Percentiles rank a stretch among this genome's conserved stretches.
phyloP scores from a whole-genome alignment of 2,888 invertebrate species.

The Galeruca laticollis region DNA sequence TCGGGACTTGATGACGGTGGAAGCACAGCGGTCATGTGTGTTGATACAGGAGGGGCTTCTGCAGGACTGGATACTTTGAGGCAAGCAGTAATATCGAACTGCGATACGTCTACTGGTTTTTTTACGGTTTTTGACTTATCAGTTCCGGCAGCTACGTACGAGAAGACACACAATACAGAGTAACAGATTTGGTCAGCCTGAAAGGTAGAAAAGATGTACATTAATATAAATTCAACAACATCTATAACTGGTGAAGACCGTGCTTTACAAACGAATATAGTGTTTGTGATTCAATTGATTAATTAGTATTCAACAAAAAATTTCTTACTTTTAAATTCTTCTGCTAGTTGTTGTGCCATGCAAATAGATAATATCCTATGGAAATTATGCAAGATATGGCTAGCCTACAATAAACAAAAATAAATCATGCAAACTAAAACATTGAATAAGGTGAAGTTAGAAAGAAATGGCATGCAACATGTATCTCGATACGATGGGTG shows the following conservation, averaged over 20 bases:
- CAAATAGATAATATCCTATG: conserved; percentile 85
- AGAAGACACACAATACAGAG: conserved; percentile 98
- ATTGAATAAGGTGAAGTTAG: conserved; percentile 14
- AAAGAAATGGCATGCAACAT: not conserved
- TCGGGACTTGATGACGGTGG: conserved; percentile 51
- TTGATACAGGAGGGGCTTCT: conserved; percentile 21
- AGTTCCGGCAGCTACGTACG: conserved; percentile 95
- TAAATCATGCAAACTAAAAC: conserved; percentile 55
- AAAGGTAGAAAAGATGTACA: conserved; percentile 32
- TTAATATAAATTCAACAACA: conserved; percentile 48
- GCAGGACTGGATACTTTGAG: conserved; percentile 48
- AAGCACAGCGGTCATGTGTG: conserved; percentile 38
- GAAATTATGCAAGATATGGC: conserved; percentile 79
- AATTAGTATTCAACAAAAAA: conserved; percentile 1
- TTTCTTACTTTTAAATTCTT: conserved; percentile 43
- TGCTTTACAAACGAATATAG: not conserved
- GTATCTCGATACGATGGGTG: too few relatives aligned
- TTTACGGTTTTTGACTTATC: conserved; percentile 70
- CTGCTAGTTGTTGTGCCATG: conserved; percentile 67
- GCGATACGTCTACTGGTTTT: conserved; percentile 37
- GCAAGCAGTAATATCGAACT: conserved; percentile 41
- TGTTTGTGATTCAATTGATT: too few relatives aligned
- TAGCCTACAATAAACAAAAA: conserved; percentile 76
- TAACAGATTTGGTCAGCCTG: conserved; percentile 99
- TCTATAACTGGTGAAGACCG: not conserved